Conservation (phyloP, 1,140 invertebrate genomes). For the Drosophila repleta region DNA sequence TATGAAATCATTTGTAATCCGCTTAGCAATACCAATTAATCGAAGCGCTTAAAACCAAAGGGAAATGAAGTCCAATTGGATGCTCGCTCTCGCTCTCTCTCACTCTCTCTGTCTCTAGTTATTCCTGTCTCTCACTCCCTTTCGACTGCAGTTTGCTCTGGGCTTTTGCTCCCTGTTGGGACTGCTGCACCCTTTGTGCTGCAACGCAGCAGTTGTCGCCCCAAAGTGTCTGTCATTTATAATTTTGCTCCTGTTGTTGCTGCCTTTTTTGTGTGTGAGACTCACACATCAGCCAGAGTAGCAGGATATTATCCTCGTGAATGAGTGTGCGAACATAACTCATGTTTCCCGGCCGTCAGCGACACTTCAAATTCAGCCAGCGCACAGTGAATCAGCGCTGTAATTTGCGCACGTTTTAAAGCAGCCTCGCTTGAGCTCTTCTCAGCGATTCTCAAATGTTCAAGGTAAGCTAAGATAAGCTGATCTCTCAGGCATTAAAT, state of each 20-base stretch:
- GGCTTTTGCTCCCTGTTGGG: conserved; percentile 6
- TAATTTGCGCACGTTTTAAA: neutral
- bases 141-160: conserved; percentile 5
- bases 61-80: conserved; percentile 15
- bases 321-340: conserved; percentile 47
- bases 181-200: conserved; percentile 27
- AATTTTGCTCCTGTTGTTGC: conserved; percentile 14
- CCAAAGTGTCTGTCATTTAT: conserved; percentile 47
- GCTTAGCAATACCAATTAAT: conserved; percentile 70
- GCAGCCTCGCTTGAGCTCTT: too few species aligned
- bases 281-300: conserved; percentile 31
- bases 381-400: conserved; percentile 17
- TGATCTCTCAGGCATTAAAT: too few species aligned
- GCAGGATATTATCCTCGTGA: conserved; percentile 48
- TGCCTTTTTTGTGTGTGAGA: conserved; percentile 19
- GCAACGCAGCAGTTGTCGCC: conserved; percentile 18
- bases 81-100: neutral
- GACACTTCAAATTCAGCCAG: conserved; percentile 2
- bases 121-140: conserved; percentile 9
- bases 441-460: neutral
- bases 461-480: neutral
- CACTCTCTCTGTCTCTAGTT: conserved; percentile 6
- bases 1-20: conserved; percentile 67
- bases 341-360: conserved; percentile 22
- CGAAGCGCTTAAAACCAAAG: conserved; percentile 39